Conservation (phyloP, 2,797 vertebrate genomes). For the Arrhamphus sclerolepis region DNA sequence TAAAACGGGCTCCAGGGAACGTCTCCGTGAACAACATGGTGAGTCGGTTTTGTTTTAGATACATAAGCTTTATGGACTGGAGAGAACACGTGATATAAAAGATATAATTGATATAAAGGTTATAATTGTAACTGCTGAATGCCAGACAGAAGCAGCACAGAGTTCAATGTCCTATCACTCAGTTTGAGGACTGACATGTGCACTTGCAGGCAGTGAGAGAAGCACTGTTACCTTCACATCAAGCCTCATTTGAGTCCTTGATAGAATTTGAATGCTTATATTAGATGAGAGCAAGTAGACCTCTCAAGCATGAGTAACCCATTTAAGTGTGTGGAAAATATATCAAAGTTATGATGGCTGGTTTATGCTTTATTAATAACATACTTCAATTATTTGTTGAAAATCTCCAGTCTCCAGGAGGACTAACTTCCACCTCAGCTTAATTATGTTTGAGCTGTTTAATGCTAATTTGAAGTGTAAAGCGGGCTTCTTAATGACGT, state of each 20-base stretch:
- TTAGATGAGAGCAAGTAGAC: constrained; percentile 21
- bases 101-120: no score
- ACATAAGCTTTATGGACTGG: no score
- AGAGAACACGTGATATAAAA: no score
- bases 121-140: no score
- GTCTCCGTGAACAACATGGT: no score
- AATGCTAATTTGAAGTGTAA: constrained; percentile 68
- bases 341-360: constrained; percentile 36
- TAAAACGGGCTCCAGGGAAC: no score
- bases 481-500: constrained; percentile 58
- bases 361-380: constrained; percentile 58
- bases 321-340: constrained; percentile 20
- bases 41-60: no score
- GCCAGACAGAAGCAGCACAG: no score
- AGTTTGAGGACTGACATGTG: no score
- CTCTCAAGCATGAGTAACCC: constrained; percentile 23
- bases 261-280: constrained; percentile 29
- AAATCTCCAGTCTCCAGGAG: constrained; percentile 56
- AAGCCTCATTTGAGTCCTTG: constrained; percentile 19
- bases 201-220: neutral
- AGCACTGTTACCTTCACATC: constrained; percentile 17
- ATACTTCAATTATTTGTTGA: constrained; percentile 62
- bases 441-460: constrained; percentile 64
- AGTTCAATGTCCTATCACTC: no score
- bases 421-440: constrained; percentile 66